These are phyloP conservation scores for Merops nubicus DNA, from an alignment of 2,113 vertebrate genomes.

Conservation along the genomic window DNA sequence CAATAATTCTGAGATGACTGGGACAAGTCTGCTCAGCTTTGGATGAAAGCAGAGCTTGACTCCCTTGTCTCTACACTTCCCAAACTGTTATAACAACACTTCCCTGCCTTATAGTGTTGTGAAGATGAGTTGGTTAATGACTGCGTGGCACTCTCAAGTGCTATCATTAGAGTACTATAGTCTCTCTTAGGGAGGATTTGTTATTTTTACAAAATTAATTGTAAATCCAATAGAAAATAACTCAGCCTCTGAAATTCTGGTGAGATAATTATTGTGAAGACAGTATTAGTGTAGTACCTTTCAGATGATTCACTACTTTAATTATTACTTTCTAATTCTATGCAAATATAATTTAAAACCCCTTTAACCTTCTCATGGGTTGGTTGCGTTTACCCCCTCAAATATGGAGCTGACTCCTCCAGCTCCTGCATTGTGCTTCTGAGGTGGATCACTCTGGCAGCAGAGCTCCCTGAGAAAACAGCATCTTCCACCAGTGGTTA, in stretches of 20 bases:
- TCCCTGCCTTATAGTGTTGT: background rate
- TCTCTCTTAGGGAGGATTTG: slow-evolving; percentile 60
- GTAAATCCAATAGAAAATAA: slow-evolving; percentile 72
- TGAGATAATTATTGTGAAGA: slow-evolving; percentile 69
- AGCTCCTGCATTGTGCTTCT: background rate
- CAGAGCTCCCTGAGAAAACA: background rate
- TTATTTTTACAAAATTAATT: slow-evolving; percentile 69
- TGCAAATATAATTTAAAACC: slow-evolving; percentile 30
- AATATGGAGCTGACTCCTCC: background rate
- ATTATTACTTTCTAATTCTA: slow-evolving; percentile 64
- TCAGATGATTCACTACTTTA: slow-evolving; percentile 56
- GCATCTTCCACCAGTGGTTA: background rate
- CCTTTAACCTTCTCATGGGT: background rate
- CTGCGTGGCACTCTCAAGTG: slow-evolving; percentile 11
- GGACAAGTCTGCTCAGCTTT: background rate
- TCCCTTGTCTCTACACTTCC: background rate
- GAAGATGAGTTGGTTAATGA: slow-evolving; percentile 26
- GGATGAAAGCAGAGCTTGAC: background rate
- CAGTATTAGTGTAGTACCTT: slow-evolving; percentile 45
- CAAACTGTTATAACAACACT: background rate
- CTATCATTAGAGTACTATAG: background rate
- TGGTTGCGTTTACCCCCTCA: background rate
- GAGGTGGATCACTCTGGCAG: background rate
- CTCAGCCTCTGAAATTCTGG: slow-evolving; percentile 61
- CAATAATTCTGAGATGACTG: background rate